These are phyloP conservation scores for Eremobia ochroleuca DNA, from an alignment of 2,888 invertebrate genomes.

Conservation along the genomic window DNA sequence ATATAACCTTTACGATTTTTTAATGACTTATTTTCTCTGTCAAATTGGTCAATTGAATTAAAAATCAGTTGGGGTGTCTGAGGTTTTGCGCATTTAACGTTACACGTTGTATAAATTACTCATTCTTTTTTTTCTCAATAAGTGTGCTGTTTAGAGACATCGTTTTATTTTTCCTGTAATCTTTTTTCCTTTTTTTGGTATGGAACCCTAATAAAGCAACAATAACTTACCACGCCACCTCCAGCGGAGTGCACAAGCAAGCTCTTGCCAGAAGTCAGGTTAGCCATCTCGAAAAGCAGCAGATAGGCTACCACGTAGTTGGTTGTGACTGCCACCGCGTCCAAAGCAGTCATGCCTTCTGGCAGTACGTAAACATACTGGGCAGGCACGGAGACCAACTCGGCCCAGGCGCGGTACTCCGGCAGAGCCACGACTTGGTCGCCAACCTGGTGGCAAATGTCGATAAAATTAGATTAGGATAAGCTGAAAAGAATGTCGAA, in stretches of 20 bases:
- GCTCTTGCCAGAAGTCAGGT: conserved; percentile 94
- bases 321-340: conserved; percentile 96
- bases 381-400: conserved; percentile 95
- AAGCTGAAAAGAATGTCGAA: not conserved
- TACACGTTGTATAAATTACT: no score
- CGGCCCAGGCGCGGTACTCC: conserved; percentile 97
- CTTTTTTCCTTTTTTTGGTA: no score
- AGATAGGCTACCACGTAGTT: conserved; percentile 97
- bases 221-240: conserved; percentile 95
- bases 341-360: conserved; percentile 93
- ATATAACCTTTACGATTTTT: no score
- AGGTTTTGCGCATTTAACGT: no score
- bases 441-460: conserved; percentile 91
- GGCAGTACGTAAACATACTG: conserved; percentile 95
- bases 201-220: not conserved
- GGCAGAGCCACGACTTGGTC: conserved; percentile 96
- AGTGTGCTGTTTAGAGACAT: no score
- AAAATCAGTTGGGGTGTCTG: no score
- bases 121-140: no score
- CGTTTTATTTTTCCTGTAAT: no score
- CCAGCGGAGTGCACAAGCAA: conserved; percentile 96
- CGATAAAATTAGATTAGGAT: conserved; percentile 14
- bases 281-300: conserved; percentile 96
- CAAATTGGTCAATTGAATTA: no score
- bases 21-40: no score